Percentiles rank a stretch among this genome's conserved stretches.
Evolutionary conservation across 2,797 vertebrate genomes (phyloP).

Genomic region (Phrynocephalus guinanensis): DNA sequence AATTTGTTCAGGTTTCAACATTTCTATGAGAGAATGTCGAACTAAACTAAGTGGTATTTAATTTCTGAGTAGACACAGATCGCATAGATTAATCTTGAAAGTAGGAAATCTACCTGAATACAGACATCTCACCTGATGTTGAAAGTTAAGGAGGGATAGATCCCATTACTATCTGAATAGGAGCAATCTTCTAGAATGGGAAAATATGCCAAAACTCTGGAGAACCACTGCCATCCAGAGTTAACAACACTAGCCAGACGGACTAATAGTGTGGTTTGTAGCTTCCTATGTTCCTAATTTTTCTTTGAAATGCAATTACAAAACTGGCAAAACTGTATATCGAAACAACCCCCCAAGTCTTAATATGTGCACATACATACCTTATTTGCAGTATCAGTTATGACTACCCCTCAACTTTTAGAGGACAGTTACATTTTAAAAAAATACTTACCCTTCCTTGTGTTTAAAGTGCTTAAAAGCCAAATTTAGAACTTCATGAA

Average conservation of each 20-base stretch:
- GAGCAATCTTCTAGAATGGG: too few relatives aligned
- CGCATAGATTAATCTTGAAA: neutral
- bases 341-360: neutral
- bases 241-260: too few relatives aligned
- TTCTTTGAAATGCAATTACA: neutral
- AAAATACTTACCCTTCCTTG: slow-evolving; percentile 95
- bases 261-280: too few relatives aligned
- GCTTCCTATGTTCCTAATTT: too few relatives aligned
- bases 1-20: neutral
- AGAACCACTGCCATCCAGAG: too few relatives aligned
- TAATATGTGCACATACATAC: neutral
- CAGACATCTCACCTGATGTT: too few relatives aligned
- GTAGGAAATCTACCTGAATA: too few relatives aligned
- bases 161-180: too few relatives aligned
- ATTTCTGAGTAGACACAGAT: neutral
- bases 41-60: neutral
- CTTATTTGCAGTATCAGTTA: neutral
- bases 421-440: slow-evolving; percentile 14
- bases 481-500: slow-evolving; percentile 99
- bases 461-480: slow-evolving; percentile 99
- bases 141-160: too few relatives aligned
- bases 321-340: neutral
- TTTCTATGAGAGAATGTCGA: neutral
- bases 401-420: neutral
- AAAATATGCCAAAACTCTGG: too few relatives aligned